A percentile compares a stretch with the other conserved stretches of the same genome.
Conservation (phyloP, 1,140 invertebrate species). For the Frieseomelitta varia region DNA sequence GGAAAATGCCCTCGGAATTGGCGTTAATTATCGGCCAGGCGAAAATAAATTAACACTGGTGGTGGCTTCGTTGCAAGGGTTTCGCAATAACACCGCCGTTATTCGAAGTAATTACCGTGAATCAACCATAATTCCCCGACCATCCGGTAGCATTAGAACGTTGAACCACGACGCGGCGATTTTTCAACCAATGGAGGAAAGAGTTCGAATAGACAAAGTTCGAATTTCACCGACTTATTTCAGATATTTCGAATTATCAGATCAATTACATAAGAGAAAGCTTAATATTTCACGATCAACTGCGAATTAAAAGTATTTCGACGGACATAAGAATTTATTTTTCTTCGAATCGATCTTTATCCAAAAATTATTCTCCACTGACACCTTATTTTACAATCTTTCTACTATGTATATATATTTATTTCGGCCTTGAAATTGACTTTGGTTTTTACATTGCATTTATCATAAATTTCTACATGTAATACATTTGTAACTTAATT, state of each 20-base stretch:
- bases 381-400: too few species aligned
- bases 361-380: not conserved
- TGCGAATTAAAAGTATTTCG: not conserved
- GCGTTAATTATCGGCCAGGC: slow-evolving; percentile 37
- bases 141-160: not conserved
- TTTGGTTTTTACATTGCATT: too few species aligned
- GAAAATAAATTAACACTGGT: slow-evolving; percentile 33
- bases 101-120: slow-evolving; percentile 29
- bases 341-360: not conserved
- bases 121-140: slow-evolving; percentile 19
- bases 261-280: not conserved
- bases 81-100: not conserved
- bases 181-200: not conserved
- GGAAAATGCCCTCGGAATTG: not conserved
- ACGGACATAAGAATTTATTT: not conserved
- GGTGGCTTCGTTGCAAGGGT: not conserved
- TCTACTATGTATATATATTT: too few species aligned
- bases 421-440: too few species aligned
- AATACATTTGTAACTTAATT: too few species aligned
- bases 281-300: not conserved
- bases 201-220: not conserved
- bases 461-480: too few species aligned
- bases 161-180: not conserved
- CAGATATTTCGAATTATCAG: not conserved
- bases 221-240: not conserved